Conservation (phyloP, 1,140 invertebrate species). For the Saccostrea echinata region DNA sequence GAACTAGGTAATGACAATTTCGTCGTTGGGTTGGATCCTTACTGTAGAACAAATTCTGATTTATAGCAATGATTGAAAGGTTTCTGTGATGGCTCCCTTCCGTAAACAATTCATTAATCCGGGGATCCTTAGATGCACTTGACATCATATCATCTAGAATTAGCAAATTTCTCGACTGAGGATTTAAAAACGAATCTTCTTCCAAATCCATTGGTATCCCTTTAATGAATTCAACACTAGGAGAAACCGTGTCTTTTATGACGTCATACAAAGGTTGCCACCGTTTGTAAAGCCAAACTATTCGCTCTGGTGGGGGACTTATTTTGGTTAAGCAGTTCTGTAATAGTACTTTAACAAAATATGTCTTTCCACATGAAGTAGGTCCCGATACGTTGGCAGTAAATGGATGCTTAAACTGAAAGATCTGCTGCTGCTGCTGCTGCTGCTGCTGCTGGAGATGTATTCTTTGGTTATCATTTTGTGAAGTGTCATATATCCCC, state of each 20-base stretch:
- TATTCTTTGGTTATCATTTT: neutral
- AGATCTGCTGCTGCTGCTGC: conserved; percentile 12
- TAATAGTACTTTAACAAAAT: conserved; percentile 36
- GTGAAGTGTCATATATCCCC: neutral
- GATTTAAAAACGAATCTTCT: conserved; percentile 32
- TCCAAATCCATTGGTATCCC: conserved; percentile 46
- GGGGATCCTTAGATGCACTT: no score
- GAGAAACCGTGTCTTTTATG: conserved; percentile 21
- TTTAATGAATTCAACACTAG: conserved; percentile 38
- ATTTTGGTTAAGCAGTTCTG: neutral
- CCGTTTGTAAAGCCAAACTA: conserved; percentile 49
- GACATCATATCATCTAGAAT: no score
- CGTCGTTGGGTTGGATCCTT: conserved; percentile 50
- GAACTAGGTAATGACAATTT: conserved; percentile 53
- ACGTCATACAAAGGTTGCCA: conserved; percentile 51
- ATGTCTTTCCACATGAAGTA: conserved; percentile 43
- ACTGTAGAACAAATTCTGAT: no score
- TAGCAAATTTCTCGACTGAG: conserved; percentile 37
- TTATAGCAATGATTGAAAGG: no score
- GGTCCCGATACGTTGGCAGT: conserved; percentile 43
- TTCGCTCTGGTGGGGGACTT: neutral
- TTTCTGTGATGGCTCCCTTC: no score
- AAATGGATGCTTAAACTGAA: conserved; percentile 48
- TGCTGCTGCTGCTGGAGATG: conserved; percentile 14
- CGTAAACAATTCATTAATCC: no score